Conservation (phyloP, 2,113 vertebrate genomes). For the Xyrauchen texanus region DNA sequence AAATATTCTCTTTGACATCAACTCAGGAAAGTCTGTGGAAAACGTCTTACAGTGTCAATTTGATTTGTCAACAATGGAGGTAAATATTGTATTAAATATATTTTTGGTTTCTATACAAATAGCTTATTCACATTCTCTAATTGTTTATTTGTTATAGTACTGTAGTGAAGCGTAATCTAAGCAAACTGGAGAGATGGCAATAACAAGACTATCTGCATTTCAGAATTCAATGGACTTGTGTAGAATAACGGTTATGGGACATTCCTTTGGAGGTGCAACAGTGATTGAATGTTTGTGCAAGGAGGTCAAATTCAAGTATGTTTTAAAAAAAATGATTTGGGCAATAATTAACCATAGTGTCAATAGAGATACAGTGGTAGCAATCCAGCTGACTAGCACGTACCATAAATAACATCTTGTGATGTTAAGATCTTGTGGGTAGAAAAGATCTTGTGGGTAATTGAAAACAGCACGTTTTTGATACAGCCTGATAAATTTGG, state of each 20-base stretch:
- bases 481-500: no score
- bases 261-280: conserved; percentile 95
- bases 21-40: conserved; percentile 72
- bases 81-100: conserved; percentile 52
- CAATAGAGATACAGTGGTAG: neutral
- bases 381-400: neutral
- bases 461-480: no score
- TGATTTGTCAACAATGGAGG: conserved; percentile 81
- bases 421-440: neutral
- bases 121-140: neutral
- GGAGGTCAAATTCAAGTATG: conserved; percentile 90
- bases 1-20: conserved; percentile 80
- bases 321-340: neutral
- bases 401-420: neutral
- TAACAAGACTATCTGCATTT: neutral
- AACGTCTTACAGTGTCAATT: conserved; percentile 81
- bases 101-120: no score
- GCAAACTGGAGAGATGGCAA: neutral
- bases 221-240: conserved; percentile 87
- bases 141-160: neutral
- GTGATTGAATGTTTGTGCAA: conserved; percentile 86
- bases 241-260: conserved; percentile 84
- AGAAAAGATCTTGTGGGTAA: neutral
- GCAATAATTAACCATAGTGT: neutral
- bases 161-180: neutral